Base-by-base conservation (phyloP, 1,140 invertebrate genomes). In the Platorchestia sp. region DNA sequence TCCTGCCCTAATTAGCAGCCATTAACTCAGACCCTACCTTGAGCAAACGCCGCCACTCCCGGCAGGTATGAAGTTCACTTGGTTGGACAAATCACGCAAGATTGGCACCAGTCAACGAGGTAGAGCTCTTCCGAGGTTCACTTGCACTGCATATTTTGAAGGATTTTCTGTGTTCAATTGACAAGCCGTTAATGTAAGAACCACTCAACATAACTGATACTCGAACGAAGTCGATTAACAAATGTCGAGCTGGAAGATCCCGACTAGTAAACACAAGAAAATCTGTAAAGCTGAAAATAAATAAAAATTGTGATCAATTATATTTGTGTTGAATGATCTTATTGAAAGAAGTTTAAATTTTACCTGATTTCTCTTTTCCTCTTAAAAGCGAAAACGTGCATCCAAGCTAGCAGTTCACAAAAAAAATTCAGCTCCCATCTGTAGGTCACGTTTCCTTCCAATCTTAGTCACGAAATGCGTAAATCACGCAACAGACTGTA, bases 141-240 rank as follows among this genome's bases (percentile, higher is more conserved):
- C 27, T 27, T 3, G 14, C 59, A 75, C 59, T 75, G 59, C 27
- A 36, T 75, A 22, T 75, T 36, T 75, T 75, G 59, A 75, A 19
- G 59, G 59, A 75, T 36, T 75, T 75, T 75, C 59, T 27, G 27
- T 75, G 59, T 75, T 75, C 59, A 10, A 75, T 19, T 75, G 36
- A 75, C 36, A 22, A 10, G 36, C 27, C n/a, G n/a, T 75, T 10
- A 19, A 75, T 36, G 27, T 75, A 36, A 75, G 10, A 3, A 75
- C 59, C 59, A 75, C 59, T 75, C 59, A 75, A 75, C 59, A 75
- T 75, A 75, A 75, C 59, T 75, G 59, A 75, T 75, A 75, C 59
- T 75, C 59, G 59, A 75, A 36, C 59, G 36, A 75, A 75, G 27
- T 75, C 59, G 59, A 75, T 75, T 75, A 75, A 36, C 59, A 75